Percentiles rank a stretch among this genome's conserved stretches.
phyloP scores from a whole-genome alignment of 2,888 invertebrate species.

The Cremastinae sp. region DNA sequence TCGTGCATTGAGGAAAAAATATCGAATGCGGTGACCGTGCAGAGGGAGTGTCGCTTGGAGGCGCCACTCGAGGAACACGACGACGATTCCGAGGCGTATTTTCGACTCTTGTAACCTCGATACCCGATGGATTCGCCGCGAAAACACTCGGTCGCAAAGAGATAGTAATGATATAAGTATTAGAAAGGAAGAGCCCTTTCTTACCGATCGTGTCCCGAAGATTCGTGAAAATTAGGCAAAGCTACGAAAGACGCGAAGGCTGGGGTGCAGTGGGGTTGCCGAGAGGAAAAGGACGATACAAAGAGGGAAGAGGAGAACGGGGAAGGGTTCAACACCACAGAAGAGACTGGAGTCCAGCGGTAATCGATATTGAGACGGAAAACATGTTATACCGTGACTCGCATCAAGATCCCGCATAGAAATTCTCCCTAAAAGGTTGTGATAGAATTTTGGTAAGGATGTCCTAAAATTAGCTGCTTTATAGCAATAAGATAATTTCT shows the following conservation, averaged over 20 bases:
- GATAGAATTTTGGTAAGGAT: no score
- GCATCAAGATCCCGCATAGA: no score
- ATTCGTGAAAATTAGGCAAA: not conserved
- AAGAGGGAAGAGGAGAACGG: not conserved
- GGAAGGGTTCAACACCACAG: slow-evolving; percentile 41
- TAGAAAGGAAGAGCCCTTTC: no score
- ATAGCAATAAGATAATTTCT: no score
- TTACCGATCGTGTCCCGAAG: not conserved
- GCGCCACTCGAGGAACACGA: not conserved
- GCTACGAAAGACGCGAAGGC: not conserved
- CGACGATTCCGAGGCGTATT: slow-evolving; percentile 20
- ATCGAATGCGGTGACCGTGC: no score
- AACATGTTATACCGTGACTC: slow-evolving; percentile 6
- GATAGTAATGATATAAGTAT: no score
- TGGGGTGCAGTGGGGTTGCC: no score
- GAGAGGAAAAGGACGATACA: not conserved
- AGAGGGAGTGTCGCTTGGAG: no score
- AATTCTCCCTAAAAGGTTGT: no score
- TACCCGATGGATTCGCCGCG: slow-evolving; percentile 6
- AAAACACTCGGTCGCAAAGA: no score
- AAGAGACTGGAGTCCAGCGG: slow-evolving; percentile 56
- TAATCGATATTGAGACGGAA: slow-evolving; percentile 64
- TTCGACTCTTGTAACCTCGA: slow-evolving; percentile 5
- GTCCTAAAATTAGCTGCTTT: no score
- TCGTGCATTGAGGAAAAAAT: not conserved